Evolutionary conservation across 2,888 invertebrate species (phyloP).

Genomic region (Drosophila fulvimacula): DNA sequence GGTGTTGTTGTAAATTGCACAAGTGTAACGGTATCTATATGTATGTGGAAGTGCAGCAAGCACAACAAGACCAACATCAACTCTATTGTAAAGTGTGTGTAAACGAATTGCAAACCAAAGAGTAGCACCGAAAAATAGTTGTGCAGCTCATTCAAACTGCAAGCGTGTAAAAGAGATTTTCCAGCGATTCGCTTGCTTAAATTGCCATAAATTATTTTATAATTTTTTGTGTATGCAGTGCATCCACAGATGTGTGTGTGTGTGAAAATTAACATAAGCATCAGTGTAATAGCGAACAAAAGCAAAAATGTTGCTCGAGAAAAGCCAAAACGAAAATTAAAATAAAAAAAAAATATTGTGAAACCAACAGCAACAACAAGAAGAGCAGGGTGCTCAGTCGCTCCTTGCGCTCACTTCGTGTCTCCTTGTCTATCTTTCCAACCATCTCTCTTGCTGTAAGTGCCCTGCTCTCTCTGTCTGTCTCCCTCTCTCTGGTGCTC

Average conservation of each 20-base stretch:
- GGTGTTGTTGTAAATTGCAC: conserved; percentile 71
- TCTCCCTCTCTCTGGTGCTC: conserved; percentile 39
- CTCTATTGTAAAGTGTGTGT: conserved; percentile 68
- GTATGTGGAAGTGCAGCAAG: conserved; percentile 68
- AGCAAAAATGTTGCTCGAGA: conserved; percentile 46
- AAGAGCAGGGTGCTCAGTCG: conserved; percentile 38
- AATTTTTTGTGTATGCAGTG: conserved; percentile 64
- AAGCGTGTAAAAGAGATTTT: conserved; percentile 59
- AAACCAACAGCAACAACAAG: conserved; percentile 45
- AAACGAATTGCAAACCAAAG: conserved; percentile 56
- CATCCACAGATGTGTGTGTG: conserved; percentile 19
- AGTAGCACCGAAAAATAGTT: conserved; percentile 51
- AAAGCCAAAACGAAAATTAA: conserved; percentile 49
- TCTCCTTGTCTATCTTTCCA: conserved; percentile 20
- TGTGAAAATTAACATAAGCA: conserved; percentile 75
- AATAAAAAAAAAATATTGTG: conserved; percentile 58
- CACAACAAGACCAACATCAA: conserved; percentile 30
- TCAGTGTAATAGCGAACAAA: conserved; percentile 38
- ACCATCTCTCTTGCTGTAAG: conserved; percentile 28
- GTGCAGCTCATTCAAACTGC: conserved; percentile 77
- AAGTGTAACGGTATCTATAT: conserved; percentile 77
- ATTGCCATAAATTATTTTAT: conserved; percentile 76
- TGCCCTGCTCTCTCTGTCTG: conserved; percentile 23
- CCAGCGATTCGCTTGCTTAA: conserved; percentile 58
- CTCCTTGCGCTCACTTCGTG: conserved; percentile 42